phyloP scores from a whole-genome alignment of 2,113 vertebrate species.

The Platysteira castanea region DNA sequence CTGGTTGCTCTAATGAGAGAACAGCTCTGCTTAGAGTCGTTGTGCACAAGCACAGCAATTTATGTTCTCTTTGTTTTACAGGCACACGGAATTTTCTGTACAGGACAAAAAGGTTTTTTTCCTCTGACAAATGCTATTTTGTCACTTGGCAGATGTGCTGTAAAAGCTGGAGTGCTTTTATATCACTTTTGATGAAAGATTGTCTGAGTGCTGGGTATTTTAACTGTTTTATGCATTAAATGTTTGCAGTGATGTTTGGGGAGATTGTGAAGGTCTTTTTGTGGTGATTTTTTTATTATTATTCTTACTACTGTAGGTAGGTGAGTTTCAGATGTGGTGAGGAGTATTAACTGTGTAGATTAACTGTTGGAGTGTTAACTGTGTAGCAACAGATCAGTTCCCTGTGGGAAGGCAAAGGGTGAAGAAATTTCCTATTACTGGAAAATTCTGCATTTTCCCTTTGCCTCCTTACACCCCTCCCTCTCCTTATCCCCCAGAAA shows the following conservation, averaged over 20 bases:
- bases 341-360: not conserved
- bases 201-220: not conserved
- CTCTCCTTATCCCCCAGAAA: not conserved
- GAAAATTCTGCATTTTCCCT: not conserved
- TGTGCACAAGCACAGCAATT: not conserved
- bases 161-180: not conserved
- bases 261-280: not conserved
- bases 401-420: not conserved
- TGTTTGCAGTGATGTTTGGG: not conserved
- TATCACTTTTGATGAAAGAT: not conserved
- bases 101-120: not conserved
- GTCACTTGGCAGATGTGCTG: not conserved
- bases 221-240: not conserved
- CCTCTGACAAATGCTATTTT: not conserved
- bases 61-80: not conserved
- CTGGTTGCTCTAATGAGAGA: not conserved
- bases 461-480: not conserved
- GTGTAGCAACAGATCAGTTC: not conserved
- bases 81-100: not conserved
- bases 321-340: not conserved
- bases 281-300: not conserved
- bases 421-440: not conserved
- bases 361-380: not conserved
- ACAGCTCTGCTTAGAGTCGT: not conserved
- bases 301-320: not conserved